Conservation (phyloP, 2,888 invertebrate species). For the Ormyrus pomaceus region DNA sequence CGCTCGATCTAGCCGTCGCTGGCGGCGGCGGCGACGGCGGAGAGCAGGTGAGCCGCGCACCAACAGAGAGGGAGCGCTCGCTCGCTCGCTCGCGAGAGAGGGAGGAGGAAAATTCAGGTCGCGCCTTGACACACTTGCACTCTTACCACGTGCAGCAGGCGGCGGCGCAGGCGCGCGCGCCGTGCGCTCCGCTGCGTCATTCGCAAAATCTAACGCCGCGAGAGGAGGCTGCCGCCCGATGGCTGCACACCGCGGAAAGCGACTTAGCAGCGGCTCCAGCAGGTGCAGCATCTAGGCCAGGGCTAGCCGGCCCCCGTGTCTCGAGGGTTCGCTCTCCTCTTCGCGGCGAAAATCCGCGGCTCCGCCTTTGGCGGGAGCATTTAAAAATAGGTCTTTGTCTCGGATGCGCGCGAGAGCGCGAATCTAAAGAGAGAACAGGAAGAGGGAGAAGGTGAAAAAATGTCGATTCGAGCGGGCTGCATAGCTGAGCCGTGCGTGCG, state of each 20-base stretch:
- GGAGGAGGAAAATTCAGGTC: conserved; percentile 76
- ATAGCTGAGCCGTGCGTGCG: conserved; percentile 37
- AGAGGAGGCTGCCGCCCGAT: too few relatives aligned
- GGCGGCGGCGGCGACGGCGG: not conserved
- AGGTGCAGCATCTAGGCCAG: conserved; percentile 71
- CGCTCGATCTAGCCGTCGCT: not conserved
- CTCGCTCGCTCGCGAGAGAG: conserved; percentile 49
- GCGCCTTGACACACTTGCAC: conserved; percentile 76
- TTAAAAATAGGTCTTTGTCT: conserved; percentile 41
- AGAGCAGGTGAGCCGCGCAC: conserved; percentile 41
- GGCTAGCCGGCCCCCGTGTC: conserved; percentile 69
- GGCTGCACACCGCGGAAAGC: too few relatives aligned
- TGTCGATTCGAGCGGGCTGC: conserved; percentile 35
- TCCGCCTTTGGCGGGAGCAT: not conserved
- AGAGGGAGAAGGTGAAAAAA: conserved; percentile 36
- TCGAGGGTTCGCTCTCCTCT: conserved; percentile 72
- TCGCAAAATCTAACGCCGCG: too few relatives aligned
- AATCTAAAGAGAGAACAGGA: conserved; percentile 5
- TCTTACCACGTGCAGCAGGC: conserved; percentile 74
- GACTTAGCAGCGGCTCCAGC: too few relatives aligned
- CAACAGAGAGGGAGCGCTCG: conserved; percentile 47
- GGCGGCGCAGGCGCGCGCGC: conserved; percentile 66
- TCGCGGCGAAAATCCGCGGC: conserved; percentile 41
- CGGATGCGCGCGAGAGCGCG: too few relatives aligned
- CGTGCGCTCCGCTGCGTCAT: too few relatives aligned